Base-by-base conservation (phyloP, 1,140 invertebrate genomes). In the Magallana angulata region DNA sequence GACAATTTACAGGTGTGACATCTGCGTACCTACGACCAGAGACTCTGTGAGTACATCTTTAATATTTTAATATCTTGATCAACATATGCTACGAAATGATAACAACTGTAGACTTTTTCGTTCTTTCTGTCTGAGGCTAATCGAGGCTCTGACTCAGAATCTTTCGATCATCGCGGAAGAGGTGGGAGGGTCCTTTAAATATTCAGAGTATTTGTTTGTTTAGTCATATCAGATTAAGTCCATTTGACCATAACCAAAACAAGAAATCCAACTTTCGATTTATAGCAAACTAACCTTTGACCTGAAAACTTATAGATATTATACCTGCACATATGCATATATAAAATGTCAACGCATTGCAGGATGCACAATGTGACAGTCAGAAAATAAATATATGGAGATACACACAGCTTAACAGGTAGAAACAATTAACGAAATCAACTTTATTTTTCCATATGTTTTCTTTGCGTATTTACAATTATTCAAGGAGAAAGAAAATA, bases 141-240 rank as follows among this genome's bases (percentile, higher is more conserved):
- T 48, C 36, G 36, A 48, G 68, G 68, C 68, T 8, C 60, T 76
- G 68, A 76, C 68, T 76, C 68, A 76, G 68, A 76, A 76, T 76
- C 68, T 76, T 18, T 11, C 68, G 68, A 76, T 76, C 36, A 30
- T 76, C 7, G 11, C 18, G 12, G 36, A 30, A 12, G 8, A 30
- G 36, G 68, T 76, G 68, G 68, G 68, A 76, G 24, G 68, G 68
- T 76, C 68, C 24, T 30, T 30, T 48, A 48, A 48, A 48, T 48
- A 48, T 48, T 71, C 18, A 76, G 16, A 76, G 24, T 36, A 76
- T 76, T 76, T 76, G 68, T 76, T 76, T 76, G 24, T 76, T 64
- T 76, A 76, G 18, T 76, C 68, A 76, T 76, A 64, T 18, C 60
- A 18, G 60, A 64, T 64, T 16, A 7, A 48, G 36, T 48, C 36